Conservation (phyloP, 2,888 invertebrate species). For the Apoderus coryli region DNA sequence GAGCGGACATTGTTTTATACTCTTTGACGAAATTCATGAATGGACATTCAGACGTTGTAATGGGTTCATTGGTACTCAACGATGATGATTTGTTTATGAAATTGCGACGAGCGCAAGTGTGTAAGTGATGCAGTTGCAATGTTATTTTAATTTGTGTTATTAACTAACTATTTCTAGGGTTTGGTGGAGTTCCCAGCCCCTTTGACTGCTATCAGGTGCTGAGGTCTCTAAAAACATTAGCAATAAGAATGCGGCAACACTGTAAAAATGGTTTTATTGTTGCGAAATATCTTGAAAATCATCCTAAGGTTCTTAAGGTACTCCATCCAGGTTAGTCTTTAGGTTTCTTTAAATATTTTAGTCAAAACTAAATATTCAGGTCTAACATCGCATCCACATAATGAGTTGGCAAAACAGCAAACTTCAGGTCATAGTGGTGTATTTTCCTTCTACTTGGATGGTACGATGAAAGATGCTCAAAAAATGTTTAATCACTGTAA, state of each 20-base stretch:
- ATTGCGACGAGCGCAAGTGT: slow-evolving; percentile 26
- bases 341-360: too few relatives aligned
- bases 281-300: slow-evolving; percentile 62
- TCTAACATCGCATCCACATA: slow-evolving; percentile 68
- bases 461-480: slow-evolving; percentile 50
- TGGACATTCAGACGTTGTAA: slow-evolving; percentile 22
- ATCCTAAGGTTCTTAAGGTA: slow-evolving; percentile 60
- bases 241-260: slow-evolving; percentile 76
- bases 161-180: slow-evolving; percentile 39
- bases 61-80: slow-evolving; percentile 19
- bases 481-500: slow-evolving; percentile 58
- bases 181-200: slow-evolving; percentile 82
- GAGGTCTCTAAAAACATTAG: slow-evolving; percentile 77
- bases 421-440: slow-evolving; percentile 77
- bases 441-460: slow-evolving; percentile 71
- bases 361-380: slow-evolving; percentile 37
- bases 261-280: slow-evolving; percentile 58
- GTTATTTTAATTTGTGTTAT: too few relatives aligned
- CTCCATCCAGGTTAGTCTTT: slow-evolving; percentile 58
- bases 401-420: slow-evolving; percentile 61
- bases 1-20: slow-evolving; percentile 21
- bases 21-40: slow-evolving; percentile 23
- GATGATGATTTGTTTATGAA: slow-evolving; percentile 30
- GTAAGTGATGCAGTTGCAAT: slow-evolving; percentile 10
- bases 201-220: slow-evolving; percentile 87